Conservation (phyloP, 2,113 vertebrate species). For the Panthera leo region DNA sequence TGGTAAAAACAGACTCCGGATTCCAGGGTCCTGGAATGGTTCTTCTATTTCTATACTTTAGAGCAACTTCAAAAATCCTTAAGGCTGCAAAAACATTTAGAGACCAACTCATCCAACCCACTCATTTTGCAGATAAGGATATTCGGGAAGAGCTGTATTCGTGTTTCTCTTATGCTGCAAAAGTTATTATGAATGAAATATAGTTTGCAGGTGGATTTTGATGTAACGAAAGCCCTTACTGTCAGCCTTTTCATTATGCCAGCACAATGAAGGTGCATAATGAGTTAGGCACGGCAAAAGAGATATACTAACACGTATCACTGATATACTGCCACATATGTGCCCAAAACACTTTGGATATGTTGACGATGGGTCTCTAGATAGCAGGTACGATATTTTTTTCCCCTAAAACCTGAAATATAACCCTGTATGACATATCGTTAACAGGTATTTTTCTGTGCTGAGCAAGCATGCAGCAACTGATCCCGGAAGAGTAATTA, state of each 20-base stretch:
- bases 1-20: neutral
- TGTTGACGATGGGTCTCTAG: neutral
- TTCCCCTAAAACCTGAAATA: neutral
- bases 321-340: neutral
- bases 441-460: neutral
- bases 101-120: neutral
- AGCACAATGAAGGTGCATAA: neutral
- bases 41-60: neutral
- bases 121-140: constrained; percentile 5
- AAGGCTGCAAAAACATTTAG: constrained; percentile 14
- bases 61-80: neutral
- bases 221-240: constrained; percentile 40
- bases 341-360: neutral
- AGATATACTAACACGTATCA: neutral
- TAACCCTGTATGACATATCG: neutral
- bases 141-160: constrained; percentile 25
- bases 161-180: constrained; percentile 31
- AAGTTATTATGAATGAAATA: constrained; percentile 47
- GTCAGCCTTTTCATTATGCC: neutral
- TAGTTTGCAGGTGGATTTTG: constrained; percentile 31
- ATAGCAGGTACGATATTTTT: neutral
- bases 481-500: neutral
- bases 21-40: neutral
- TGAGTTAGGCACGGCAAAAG: neutral
- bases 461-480: neutral